Base-by-base conservation (phyloP, 2,888 invertebrate genomes). In the Rhaphigaster nebulosa region DNA sequence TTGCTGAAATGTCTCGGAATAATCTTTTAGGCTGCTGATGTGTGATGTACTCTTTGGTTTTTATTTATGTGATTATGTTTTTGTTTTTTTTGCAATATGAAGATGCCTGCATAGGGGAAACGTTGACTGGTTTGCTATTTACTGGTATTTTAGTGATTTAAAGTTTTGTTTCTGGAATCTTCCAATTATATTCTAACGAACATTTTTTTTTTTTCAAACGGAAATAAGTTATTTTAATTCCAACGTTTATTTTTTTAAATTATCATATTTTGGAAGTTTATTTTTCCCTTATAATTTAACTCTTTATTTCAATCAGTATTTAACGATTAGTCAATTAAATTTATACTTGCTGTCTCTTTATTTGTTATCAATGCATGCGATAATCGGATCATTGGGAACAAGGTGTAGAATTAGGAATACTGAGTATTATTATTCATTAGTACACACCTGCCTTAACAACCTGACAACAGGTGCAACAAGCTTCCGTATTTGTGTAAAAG, bases 401-500 rank as follows among this genome's bases (percentile, higher is more conserved):
- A 76, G 70, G 70, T 76, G 38, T 76, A 76, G 70, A 38, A 76
- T 76, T 76, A 76, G 70, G 38, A 76, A 34, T 20, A 34, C 20
- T 76, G 34, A 76, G 70, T 65, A 65, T 65, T n/a, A 65, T 76
- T 76, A 38, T 76, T 76, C 70, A 76, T 76, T 76, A 76, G 70
- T 38, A 38, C 38, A 34, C 70, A 76, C 70, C 70, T 76, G 70
- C 70, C 70, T 76, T 38, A 76, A 76, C 70, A 76, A 76, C 70
- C 70, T 23, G 20, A 76, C 65, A 65, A 65, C 70, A 76, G 70
- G 38, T 76, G 70, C 38, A 20, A 6, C 23, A 76, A 76, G 23
- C 70, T 76, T 76, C 70, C 70, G 70, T 76, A 76, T 76, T 76
- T 76, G 70, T 76, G 70, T 76, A 76, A 76, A 76, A 76, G n/a